Evolutionary conservation across 37 sponge, comb jelly and placozoan species (phyloP), one percentile per base, ranked within the genome.

Genomic region (Ianthella basta): DNA sequence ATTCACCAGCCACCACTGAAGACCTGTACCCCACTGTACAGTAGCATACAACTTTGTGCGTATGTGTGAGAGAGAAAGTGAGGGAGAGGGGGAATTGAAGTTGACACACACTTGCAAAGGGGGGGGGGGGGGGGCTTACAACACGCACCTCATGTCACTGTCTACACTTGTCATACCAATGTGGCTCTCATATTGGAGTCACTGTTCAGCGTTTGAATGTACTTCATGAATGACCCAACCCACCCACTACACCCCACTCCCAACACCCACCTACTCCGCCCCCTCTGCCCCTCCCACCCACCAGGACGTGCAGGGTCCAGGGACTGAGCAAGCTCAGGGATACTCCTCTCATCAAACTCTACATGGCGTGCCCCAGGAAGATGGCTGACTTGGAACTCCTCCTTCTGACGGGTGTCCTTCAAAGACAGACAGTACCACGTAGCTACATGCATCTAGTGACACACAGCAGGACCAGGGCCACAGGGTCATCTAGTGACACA

Each of bases 21-120:
- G 95, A 95, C 6, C 95, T 86, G 66, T 95, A 95, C 10, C 95
- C 95, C 5, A 95, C 88, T 1, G 95, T 92, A 61, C 95, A 95
- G 69, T 95, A 95, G 80, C 90, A 91, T n/a, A 94, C 90, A 78
- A 94, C 91, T 91, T 82, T 25, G 65, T 27, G 39, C 15, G 29
- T 25, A 14, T 34, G n/a, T 39, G 34, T 13, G 34, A 64, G 21
- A 12, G 60, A 8, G 23, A 10, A 65, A 64, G 21, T 30, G 82
- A 10, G 36, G 4, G 60, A 61, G 61, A 10, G 36, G 3, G 75
- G 2, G 38, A 6, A 13, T 30, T 23, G 23, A 68, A 16, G 20
- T n/a, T 23, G 23, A 68, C 72, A 68, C 72, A 68, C 72, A 68
- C 72, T n/a, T n/a, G n/a, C n/a, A n/a, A n/a, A n/a, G n/a, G n/a